Conservation (phyloP, 2,113 vertebrate genomes). For the Entelurus aequoreus region DNA sequence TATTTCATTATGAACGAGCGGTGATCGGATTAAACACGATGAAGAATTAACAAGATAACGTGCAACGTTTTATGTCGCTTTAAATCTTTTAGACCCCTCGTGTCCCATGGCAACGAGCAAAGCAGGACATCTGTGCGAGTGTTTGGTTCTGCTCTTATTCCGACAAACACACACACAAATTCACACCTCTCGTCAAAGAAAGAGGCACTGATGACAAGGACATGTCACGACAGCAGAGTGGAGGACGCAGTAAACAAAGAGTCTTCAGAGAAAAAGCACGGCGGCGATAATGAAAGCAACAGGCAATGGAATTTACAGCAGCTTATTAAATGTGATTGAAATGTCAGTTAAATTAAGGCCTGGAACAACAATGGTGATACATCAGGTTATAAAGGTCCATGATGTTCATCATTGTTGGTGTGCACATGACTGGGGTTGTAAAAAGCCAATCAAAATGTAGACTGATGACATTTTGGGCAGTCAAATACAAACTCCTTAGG, state of each 20-base stretch:
- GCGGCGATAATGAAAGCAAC: constrained; percentile 19
- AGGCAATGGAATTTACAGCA: constrained; percentile 29
- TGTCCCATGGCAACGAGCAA: neutral
- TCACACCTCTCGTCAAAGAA: neutral
- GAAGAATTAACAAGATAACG: neutral
- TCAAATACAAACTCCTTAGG: neutral
- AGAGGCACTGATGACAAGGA: constrained; percentile 1
- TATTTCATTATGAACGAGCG: neutral
- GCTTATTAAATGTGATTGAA: constrained; percentile 45
- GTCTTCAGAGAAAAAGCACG: neutral
- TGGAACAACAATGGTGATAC: constrained; percentile 21
- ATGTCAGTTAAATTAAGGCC: constrained; percentile 35
- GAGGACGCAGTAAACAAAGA: constrained; percentile 14
- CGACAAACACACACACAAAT: neutral
- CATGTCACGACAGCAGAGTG: neutral
- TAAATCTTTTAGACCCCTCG: neutral
- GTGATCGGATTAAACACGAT: neutral
- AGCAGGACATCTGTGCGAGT: constrained; percentile 15
- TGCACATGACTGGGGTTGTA: too few species aligned
- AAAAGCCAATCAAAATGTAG: too few species aligned
- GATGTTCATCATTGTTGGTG: too few species aligned
- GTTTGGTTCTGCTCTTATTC: neutral
- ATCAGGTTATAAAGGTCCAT: too few species aligned
- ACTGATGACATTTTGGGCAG: too few species aligned
- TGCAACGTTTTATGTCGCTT: neutral